phyloP scores from a whole-genome alignment of 2,888 invertebrate genomes.

The Drosophila basisetae region DNA sequence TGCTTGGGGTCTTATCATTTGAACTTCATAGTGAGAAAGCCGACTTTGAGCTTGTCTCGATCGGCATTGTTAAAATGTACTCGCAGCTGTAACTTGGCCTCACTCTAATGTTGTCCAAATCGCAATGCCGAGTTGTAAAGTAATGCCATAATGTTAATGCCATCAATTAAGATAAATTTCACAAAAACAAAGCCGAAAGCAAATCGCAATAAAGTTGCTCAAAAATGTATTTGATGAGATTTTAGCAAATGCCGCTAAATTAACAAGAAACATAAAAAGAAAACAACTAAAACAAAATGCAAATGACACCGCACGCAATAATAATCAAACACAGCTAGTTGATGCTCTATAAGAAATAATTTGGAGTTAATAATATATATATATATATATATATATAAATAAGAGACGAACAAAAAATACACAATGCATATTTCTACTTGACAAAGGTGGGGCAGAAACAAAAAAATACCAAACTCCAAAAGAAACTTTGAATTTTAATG shows the following conservation, averaged over 20 bases:
- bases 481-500: constrained; percentile 46
- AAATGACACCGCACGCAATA: constrained; percentile 21
- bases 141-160: constrained; percentile 37
- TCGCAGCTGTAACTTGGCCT: constrained; percentile 1
- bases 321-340: neutral
- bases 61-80: neutral
- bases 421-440: constrained; percentile 39
- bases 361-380: constrained; percentile 43
- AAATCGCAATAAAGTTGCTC: constrained; percentile 3
- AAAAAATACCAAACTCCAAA: constrained; percentile 34
- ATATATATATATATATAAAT: constrained; percentile 9
- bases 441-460: neutral
- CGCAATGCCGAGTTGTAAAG: constrained; percentile 16
- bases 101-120: constrained; percentile 27
- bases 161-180: constrained; percentile 21
- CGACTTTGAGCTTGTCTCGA: constrained; percentile 2
- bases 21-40: constrained; percentile 35
- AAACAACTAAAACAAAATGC: constrained; percentile 23
- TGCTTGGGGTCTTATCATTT: neutral
- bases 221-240: constrained; percentile 12
- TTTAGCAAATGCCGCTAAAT: constrained; percentile 21
- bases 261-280: constrained; percentile 5
- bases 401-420: neutral
- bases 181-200: neutral
- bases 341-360: neutral